Base-by-base conservation (phyloP, 2,888 invertebrate genomes). In the Iselma pallidipennis region DNA sequence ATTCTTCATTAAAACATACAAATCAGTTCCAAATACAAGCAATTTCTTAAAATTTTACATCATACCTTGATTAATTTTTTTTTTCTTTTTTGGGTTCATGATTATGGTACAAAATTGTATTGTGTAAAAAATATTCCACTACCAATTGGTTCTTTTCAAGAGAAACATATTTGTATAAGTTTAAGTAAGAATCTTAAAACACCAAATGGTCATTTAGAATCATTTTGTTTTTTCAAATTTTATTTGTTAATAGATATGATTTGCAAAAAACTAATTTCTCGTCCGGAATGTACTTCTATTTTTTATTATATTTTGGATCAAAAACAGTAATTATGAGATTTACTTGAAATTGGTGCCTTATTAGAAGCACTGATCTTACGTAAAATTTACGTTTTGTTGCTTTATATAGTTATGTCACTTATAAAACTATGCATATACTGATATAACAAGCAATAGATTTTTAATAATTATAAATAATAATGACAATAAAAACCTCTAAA, bases 391-490 rank as follows among this genome's bases (percentile, higher is more conserved):
- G 50, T 48, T 25, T 14, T 26, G 21, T 51, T 29, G n/a, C 33
- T 12, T 4, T 0, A 14, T 10, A 21, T 61, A 55, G 31, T 56
- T 56, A 33, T 21, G n/a, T 59, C 50, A 45, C 53, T 59, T 63
- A 66, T 67, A 68, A 42, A 61, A 63, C 62, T 67, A 65, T 67
- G 48, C 59, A 63, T 57, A 6, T 33, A 33, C 14, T 37, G 49
- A 59, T 60, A 64, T 69, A 71, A 70, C 69, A 72, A 72, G 68
- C 71, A 66, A 69, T 67, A 70, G 57, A 61, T 58, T 61, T 61
- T 42, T 54, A 58, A 59, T 54, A 58, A 45, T 58, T 55, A 51
- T 31, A 29, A 58, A 45, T 58, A 56, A 51, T 31, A 29, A 59
- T 37, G n/a, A 28, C 57, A 56, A 57, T 65, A 66, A 55, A 67